A percentile compares a stretch with the other conserved stretches of the same genome.
Conservation (phyloP, 2,888 invertebrate species). For the Sesia apiformis region DNA sequence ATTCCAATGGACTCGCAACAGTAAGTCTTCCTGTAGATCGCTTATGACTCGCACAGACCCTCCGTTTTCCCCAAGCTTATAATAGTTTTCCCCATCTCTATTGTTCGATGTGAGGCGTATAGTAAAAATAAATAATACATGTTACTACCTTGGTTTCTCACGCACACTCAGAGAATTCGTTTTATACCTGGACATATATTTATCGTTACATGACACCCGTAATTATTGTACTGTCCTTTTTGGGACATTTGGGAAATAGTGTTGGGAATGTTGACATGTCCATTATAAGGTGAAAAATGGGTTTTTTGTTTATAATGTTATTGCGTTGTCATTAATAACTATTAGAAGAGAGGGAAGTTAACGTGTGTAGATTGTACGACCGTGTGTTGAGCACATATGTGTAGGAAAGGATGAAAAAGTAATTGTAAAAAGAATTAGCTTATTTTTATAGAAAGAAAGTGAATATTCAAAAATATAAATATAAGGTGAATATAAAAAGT, state of each 20-base stretch:
- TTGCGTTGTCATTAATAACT: neutral
- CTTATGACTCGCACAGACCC: slow-evolving; percentile 10
- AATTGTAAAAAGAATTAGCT: no score
- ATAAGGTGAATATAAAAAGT: no score
- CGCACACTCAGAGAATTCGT: slow-evolving; percentile 9
- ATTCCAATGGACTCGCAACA: no score
- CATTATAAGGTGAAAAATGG: neutral
- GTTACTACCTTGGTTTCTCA: slow-evolving; percentile 7
- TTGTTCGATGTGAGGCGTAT: slow-evolving; percentile 26
- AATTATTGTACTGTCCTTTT: slow-evolving; percentile 17
- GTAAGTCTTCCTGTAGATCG: neutral
- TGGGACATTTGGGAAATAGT: neutral
- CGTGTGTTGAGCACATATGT: no score
- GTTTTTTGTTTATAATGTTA: neutral
- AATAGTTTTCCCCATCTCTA: slow-evolving; percentile 46
- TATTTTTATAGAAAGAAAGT: no score
- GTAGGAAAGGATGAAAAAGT: no score
- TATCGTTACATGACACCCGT: slow-evolving; percentile 21
- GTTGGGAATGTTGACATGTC: neutral
- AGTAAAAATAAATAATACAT: slow-evolving; percentile 23
- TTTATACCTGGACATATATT: slow-evolving; percentile 23
- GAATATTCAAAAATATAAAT: no score
- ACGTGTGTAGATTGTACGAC: no score
- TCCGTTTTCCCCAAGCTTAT: slow-evolving; percentile 31
- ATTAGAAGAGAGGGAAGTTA: neutral